Base-by-base conservation (phyloP, 2,888 invertebrate species). In the Isoperla grammatica region DNA sequence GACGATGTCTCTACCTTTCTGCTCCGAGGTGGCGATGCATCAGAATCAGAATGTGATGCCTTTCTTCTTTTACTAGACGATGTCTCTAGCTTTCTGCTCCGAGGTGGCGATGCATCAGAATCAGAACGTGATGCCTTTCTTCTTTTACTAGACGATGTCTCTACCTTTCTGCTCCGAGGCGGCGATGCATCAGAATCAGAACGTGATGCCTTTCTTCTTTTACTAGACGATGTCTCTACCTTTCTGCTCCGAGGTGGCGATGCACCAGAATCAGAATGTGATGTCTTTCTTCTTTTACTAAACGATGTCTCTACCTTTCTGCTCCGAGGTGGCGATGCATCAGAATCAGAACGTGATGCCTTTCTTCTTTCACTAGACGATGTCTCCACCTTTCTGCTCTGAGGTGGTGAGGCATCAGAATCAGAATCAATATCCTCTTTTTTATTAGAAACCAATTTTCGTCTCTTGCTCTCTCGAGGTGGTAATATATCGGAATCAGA, bases 381-480 rank as follows among this genome's bases (percentile, higher is more conserved):
- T 12, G 29, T 8, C 4, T 29, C 5, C 8, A 8, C 5, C 29
- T 29, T 29, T 8, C 29, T 35, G 40, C 56, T 70, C 61, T 70
- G 70, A 19, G 67, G 68, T n/a, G 69, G 68, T 54, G 70, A 71
- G 17, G 64, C 63, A 63, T 73, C 71, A 60, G 67, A 68, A 65
- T 70, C 45, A 6, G 29, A 29, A 29, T 8, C 8, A 29, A 6
- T 29, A 29, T 29, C 8, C 58, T 62, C 49, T 64, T 63, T 37
- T 45, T 12, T 22, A 54, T 61, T 15, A 55, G 35, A 50, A 20
- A 45, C 9, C 45, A 9, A 29, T 9, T 29, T 29, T 29, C 8
- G 29, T 29, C 5, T 8, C 4, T 29, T 29, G 29, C 29, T 29
- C 4, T 29, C 8, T 8, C 29, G 4, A 29, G 29, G 29, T 8